These are phyloP conservation scores for Benthosema pterotum DNA, from an alignment of 2,797 vertebrate genomes.

Conservation along the genomic window DNA sequence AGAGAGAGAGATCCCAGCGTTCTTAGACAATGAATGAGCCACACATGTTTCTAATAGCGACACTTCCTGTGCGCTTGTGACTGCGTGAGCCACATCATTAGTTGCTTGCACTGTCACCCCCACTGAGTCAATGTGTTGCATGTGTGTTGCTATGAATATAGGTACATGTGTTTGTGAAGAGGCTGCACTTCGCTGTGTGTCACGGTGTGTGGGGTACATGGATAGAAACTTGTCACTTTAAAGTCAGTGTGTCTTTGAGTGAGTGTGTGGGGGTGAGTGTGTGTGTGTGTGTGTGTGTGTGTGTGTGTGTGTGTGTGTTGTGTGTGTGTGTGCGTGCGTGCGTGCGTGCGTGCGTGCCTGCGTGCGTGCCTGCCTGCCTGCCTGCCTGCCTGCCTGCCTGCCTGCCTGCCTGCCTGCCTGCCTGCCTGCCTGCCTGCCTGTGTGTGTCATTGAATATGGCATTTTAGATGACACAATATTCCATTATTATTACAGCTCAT, in stretches of 20 bases:
- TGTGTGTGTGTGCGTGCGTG: too few species aligned
- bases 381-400: too few species aligned
- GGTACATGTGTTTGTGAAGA: slow-evolving; percentile 3
- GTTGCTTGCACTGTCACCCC: slow-evolving; percentile 17
- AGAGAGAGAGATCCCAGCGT: slow-evolving; percentile 19
- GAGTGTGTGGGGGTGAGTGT: too few species aligned
- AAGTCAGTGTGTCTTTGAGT: neutral
- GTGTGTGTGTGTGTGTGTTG: slow-evolving; percentile 2
- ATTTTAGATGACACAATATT: too few species aligned
- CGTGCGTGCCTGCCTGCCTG: too few species aligned
- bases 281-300: neutral
- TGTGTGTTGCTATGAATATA: slow-evolving; percentile 12
- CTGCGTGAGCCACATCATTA: slow-evolving; percentile 53
- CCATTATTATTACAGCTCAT: too few species aligned
- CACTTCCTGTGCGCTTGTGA: slow-evolving; percentile 35
- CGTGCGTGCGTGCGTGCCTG: too few species aligned
- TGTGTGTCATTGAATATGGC: too few species aligned
- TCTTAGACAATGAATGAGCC: slow-evolving; percentile 57
- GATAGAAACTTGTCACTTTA: slow-evolving; percentile 2
- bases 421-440: too few species aligned
- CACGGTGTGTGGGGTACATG: neutral
- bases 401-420: too few species aligned
- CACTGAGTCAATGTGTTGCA: neutral
- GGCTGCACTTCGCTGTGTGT: neutral
- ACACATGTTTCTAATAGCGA: slow-evolving; percentile 57